phyloP scores from a whole-genome alignment of 1,140 invertebrate genomes.

The Trichonephila clavata region DNA sequence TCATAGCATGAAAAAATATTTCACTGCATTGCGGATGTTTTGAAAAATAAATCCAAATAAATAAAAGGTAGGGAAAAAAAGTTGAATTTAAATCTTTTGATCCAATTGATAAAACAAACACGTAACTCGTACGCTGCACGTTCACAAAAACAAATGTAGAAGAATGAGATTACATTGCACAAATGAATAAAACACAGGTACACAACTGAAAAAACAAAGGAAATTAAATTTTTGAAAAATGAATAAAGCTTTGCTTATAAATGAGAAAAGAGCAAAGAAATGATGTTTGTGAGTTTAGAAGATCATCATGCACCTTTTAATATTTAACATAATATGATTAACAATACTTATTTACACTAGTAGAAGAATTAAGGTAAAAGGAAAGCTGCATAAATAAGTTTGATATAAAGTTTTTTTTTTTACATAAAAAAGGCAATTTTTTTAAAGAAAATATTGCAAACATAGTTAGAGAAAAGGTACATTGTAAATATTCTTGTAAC shows the following conservation, averaged over 20 bases:
- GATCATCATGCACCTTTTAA: neutral
- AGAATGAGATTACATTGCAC: neutral
- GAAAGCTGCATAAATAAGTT: too few species aligned
- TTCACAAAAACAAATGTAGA: neutral
- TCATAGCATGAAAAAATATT: too few species aligned
- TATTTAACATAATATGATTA: too few species aligned
- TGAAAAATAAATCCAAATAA: neutral
- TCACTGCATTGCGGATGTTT: neutral
- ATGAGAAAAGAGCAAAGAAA: neutral
- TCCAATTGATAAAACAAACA: constrained; percentile 35
- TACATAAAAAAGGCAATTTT: too few species aligned
- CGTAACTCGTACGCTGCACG: neutral
- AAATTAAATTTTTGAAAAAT: neutral
- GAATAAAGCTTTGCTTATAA: neutral
- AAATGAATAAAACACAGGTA: constrained; percentile 1
- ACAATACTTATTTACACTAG: too few species aligned
- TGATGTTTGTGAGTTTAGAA: neutral
- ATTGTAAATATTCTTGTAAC: too few species aligned
- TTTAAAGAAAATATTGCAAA: too few species aligned
- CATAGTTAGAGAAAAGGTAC: too few species aligned
- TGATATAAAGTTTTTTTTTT: too few species aligned
- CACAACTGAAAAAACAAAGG: neutral
- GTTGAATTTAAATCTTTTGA: constrained; percentile 23
- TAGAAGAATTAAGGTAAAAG: too few species aligned
- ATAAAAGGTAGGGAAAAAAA: neutral